phyloP scores from a whole-genome alignment of 2,888 invertebrate species.

The Volucella zonaria region DNA sequence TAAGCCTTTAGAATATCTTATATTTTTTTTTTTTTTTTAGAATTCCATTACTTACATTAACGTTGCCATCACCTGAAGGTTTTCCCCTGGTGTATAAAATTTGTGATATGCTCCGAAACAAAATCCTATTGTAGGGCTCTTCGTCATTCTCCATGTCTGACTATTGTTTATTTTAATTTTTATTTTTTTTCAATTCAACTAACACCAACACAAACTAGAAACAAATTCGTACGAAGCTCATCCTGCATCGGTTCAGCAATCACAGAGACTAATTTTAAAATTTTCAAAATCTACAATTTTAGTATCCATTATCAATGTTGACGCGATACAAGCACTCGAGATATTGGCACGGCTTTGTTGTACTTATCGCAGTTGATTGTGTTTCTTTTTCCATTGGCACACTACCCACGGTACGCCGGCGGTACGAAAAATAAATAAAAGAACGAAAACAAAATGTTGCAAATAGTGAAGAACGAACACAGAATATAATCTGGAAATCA shows the following conservation, averaged over 20 bases:
- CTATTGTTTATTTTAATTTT: not conserved
- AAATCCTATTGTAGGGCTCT: conserved; percentile 75
- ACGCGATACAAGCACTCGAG: conserved; percentile 56
- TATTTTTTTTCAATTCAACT: conserved; percentile 7
- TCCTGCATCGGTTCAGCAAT: conserved; percentile 48
- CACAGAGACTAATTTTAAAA: conserved; percentile 63
- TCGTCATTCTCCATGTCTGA: conserved; percentile 36
- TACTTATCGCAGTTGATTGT: conserved; percentile 67
- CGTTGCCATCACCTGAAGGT: conserved; percentile 18
- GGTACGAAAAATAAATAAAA: conserved; percentile 7
- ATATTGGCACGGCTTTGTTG: conserved; percentile 54
- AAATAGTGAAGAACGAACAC: conserved; percentile 22
- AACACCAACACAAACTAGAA: conserved; percentile 21
- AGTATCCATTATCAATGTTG: conserved; percentile 61
- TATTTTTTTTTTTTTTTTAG: no score
- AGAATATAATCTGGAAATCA: conserved; percentile 43
- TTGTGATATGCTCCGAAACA: conserved; percentile 80
- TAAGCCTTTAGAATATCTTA: no score
- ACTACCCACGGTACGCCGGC: conserved; percentile 33
- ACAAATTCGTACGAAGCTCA: conserved; percentile 20
- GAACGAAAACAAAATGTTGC: not conserved
- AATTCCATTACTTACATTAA: conserved; percentile 43
- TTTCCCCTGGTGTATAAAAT: conserved; percentile 77
- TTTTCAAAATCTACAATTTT: conserved; percentile 37
- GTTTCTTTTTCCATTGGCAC: conserved; percentile 29